Conservation (phyloP, 30 jellyfish, hydroid and myxozoan genomes). For the Mastigias papua region DNA sequence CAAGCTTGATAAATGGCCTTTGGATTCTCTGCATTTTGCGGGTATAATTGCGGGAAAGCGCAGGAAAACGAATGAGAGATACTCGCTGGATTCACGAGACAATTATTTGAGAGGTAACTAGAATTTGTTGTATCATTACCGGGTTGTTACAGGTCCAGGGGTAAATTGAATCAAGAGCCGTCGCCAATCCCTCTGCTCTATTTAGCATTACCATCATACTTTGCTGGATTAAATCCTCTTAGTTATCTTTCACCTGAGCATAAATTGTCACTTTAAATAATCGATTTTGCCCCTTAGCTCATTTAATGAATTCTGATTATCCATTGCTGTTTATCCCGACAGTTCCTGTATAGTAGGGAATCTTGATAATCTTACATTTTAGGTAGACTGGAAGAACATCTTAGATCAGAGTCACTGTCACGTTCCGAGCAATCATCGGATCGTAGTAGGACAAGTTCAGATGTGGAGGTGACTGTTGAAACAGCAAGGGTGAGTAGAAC, state of each 20-base stretch:
- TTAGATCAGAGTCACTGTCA: conserved; percentile 35
- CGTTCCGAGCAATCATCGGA: conserved; percentile 48
- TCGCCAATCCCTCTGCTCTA: too few relatives aligned
- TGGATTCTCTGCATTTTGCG: conserved; percentile 81
- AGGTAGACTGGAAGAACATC: conserved; percentile 17
- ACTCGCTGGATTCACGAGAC: conserved; percentile 11
- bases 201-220: not conserved
- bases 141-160: too few relatives aligned
- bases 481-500: conserved; percentile 17
- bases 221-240: not conserved
- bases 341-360: too few relatives aligned
- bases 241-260: not conserved
- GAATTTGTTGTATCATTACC: too few relatives aligned
- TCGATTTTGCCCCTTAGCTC: too few relatives aligned
- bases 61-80: conserved; percentile 37
- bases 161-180: too few relatives aligned
- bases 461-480: conserved; percentile 11
- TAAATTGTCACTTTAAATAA: too few relatives aligned
- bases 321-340: too few relatives aligned
- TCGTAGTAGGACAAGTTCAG: conserved; percentile 52
- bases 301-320: too few relatives aligned
- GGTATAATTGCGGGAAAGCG: conserved; percentile 79
- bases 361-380: too few relatives aligned
- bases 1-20: conserved; percentile 82
- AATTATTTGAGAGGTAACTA: conserved; percentile 20